phyloP scores from a whole-genome alignment of 2,888 invertebrate species.

The Platycheirus rosarum region DNA sequence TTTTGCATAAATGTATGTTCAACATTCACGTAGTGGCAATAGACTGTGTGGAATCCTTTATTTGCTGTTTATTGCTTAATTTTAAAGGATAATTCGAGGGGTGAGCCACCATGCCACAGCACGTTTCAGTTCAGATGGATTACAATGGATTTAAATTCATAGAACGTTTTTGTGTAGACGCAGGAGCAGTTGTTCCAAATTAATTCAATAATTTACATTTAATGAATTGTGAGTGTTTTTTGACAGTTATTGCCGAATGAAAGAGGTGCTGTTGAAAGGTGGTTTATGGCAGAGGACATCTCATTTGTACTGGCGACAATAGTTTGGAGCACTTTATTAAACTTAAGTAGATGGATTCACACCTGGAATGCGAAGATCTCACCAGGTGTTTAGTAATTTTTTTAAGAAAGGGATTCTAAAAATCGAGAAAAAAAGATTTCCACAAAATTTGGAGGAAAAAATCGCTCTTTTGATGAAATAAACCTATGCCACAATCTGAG shows the following conservation, averaged over 20 bases:
- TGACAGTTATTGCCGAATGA: slow-evolving; percentile 36
- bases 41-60: slow-evolving; percentile 47
- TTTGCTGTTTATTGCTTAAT: slow-evolving; percentile 71
- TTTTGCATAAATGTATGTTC: slow-evolving; percentile 77
- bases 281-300: not conserved
- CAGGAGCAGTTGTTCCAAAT: slow-evolving; percentile 22
- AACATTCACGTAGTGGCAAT: slow-evolving; percentile 10
- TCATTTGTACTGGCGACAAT: not conserved
- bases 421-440: too few species aligned
- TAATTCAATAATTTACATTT: slow-evolving; percentile 66
- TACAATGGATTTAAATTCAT: slow-evolving; percentile 60
- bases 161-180: slow-evolving; percentile 5
- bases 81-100: slow-evolving; percentile 66
- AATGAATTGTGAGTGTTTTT: slow-evolving; percentile 59
- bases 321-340: not conserved
- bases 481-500: too few species aligned
- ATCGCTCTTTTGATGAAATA: too few species aligned
- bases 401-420: too few species aligned
- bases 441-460: too few species aligned
- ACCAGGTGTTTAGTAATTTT: too few species aligned
- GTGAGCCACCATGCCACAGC: slow-evolving; percentile 57
- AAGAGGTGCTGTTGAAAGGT: slow-evolving; percentile 19
- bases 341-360: not conserved
- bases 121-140: slow-evolving; percentile 60
- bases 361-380: too few species aligned